Conservation (phyloP, 2,888 invertebrate species). For the Syrista parreyssii region DNA sequence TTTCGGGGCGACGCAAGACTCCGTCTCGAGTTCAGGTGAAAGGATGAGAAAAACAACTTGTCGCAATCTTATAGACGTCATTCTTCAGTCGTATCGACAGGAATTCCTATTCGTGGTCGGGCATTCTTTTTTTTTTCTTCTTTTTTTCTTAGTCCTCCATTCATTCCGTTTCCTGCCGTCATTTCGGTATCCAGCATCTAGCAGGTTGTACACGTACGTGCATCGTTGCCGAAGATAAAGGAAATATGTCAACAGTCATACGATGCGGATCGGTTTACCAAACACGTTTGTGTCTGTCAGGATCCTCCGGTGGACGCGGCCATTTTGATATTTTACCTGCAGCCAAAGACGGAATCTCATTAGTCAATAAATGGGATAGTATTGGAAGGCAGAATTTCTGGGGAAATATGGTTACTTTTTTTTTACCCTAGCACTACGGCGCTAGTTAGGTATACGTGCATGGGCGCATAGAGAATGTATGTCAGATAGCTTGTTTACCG, state of each 20-base stretch:
- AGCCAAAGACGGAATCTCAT: not conserved
- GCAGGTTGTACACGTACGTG: constrained; percentile 6
- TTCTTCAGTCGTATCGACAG: not conserved
- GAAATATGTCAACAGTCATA: constrained; percentile 28
- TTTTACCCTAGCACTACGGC: not conserved
- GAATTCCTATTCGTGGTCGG: not conserved
- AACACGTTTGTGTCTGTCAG: not conserved
- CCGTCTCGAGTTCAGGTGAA: constrained; percentile 4
- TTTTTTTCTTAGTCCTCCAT: not conserved
- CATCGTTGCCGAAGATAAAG: constrained; percentile 39
- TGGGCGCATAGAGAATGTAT: not conserved
- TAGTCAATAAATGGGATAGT: not conserved
- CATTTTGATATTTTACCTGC: not conserved
- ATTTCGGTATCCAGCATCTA: not conserved
- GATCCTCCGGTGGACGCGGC: not conserved
- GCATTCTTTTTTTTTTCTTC: not conserved
- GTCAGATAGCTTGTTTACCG: not conserved
- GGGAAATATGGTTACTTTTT: not conserved
- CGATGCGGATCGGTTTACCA: not conserved
- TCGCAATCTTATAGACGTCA: not conserved
- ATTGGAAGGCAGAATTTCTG: not conserved
- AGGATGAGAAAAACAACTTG: not conserved
- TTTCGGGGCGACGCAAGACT: constrained; percentile 13
- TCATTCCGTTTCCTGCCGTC: not conserved
- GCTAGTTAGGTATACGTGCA: not conserved